Evolutionary conservation across 1,140 invertebrate species (phyloP), one percentile per base, ranked within the genome.

Genomic region (Phenacoccus solenopsis): DNA sequence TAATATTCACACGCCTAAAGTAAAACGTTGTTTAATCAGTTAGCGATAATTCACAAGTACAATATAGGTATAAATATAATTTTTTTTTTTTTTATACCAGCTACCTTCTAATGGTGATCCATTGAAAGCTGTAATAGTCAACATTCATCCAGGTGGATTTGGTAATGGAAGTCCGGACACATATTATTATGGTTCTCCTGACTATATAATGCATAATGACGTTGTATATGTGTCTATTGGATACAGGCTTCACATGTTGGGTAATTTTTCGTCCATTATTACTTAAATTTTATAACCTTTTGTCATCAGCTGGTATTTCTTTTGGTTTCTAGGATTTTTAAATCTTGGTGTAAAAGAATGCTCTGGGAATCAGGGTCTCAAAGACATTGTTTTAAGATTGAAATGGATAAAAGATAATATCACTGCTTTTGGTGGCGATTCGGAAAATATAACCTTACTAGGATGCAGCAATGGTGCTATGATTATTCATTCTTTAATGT

Each of bases 361-460:
- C 0, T 82, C 86, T 0, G 89, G 89, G n/a, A 90, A 91, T 75
- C 84, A 85, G 76, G 89, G 88, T 0, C 78, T 90, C 24, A 87
- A 88, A 76, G 90, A 92, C 78, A 88, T 90, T 78, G 85, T 89
- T 1, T 77, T 81, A 35, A 86, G 87, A 0, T 75, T 92, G 1
- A 80, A 83, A 30, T 93, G 90, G 89, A 79, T 92, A 0, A 82
- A 86, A 75, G 75, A 85, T 24, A 88, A 91, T 74, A 90, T 91
- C 30, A 80, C 74, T 0, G 76, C 80, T 0, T 92, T 92, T 76
- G 88, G 89, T 1, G 90, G 90, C 1, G 87, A 94, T 80, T 83
- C 87, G 0, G 80, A 83, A 72, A 78, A 79, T 1, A 84, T 93
- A 0, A 91, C 89, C 0, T 79, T 89, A 1, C 71, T 81, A 0